Base-by-base conservation (phyloP, 1,140 invertebrate species). In the Teleogryllus occipitalis region DNA sequence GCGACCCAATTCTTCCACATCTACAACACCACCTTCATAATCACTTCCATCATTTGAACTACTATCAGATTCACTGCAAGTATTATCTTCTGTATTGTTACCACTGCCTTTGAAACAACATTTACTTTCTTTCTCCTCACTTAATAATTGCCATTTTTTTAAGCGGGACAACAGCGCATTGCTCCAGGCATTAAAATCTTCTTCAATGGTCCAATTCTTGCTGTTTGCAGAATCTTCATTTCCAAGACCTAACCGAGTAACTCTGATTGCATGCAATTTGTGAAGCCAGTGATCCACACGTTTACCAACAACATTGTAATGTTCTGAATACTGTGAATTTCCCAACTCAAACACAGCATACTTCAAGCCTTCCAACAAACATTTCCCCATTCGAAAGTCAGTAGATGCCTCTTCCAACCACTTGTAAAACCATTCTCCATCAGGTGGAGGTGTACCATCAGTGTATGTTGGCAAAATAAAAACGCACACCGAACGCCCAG, bases 321-420 rank as follows among this genome's bases (percentile, higher is more conserved):
- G 84, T 8, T 88, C 86, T 76, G 83, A 83, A 83, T 91, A 92
- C 7, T 85, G 74, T 12, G 90, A 91, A 83, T 91, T 89, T 22
- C 91, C 91, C 72, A 91, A 83, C 27, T 90, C 90, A 85, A 91
- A 89, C 7, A 91, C 87, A 72, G 87, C 84, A 85, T 86, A 91
- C 18, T 86, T 83, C 46, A 91, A 73, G 47, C 86, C 86, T 73
- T 85, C 85, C 21, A 91, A 83, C 10, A 87, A 83, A 8, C 82
- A 83, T 82, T 89, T 89, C 22, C 88, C 86, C 27, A 90, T 85
- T 76, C 91, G 83, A 82, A 91, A 91, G 84, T 91, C 91, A 78
- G 84, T 85, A 3, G 88, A 84, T 46, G 87, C 83, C 79, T 91
- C 90, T 81, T 87, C 81, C 8, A 91, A 81, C 87, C 88, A 90